These are phyloP conservation scores for Ectemnius cavifrons DNA, from an alignment of 2,888 invertebrate genomes.

Conservation along the genomic window DNA sequence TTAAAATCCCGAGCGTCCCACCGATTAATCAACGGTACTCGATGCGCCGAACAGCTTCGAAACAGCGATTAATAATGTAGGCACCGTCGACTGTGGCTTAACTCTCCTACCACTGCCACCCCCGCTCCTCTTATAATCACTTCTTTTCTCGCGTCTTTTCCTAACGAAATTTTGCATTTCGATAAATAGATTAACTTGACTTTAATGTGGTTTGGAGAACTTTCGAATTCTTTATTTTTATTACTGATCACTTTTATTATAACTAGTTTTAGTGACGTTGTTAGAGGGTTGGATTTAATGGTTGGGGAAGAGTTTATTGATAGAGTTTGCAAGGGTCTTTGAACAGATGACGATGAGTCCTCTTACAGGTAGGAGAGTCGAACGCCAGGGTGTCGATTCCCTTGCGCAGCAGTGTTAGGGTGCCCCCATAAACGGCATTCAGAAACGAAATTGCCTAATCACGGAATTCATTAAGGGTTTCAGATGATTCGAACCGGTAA, in stretches of 20 bases:
- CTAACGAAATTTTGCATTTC: too few species aligned
- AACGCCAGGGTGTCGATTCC: not conserved
- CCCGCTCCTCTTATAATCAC: not conserved
- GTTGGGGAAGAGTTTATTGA: too few species aligned
- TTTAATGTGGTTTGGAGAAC: too few species aligned
- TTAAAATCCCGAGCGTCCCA: slow-evolving; percentile 68
- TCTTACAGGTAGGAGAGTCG: not conserved
- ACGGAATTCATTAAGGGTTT: slow-evolving; percentile 66
- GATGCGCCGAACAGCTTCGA: slow-evolving; percentile 62
- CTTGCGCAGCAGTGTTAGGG: not conserved
- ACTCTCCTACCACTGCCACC: slow-evolving; percentile 21
- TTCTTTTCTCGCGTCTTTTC: too few species aligned
- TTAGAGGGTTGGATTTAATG: too few species aligned
- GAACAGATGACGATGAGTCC: not conserved
- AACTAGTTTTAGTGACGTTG: too few species aligned
- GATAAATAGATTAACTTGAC: too few species aligned
- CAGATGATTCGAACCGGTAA: slow-evolving; percentile 36
- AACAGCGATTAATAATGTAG: slow-evolving; percentile 70
- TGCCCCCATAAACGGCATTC: slow-evolving; percentile 7
- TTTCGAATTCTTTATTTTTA: too few species aligned
- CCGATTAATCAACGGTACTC: slow-evolving; percentile 71
- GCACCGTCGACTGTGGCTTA: slow-evolving; percentile 36
- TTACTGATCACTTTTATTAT: too few species aligned
- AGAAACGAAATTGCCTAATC: slow-evolving; percentile 66
- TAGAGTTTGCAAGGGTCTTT: too few species aligned